phyloP scores from a whole-genome alignment of 2,888 invertebrate genomes.

The Candidula unifasciata region DNA sequence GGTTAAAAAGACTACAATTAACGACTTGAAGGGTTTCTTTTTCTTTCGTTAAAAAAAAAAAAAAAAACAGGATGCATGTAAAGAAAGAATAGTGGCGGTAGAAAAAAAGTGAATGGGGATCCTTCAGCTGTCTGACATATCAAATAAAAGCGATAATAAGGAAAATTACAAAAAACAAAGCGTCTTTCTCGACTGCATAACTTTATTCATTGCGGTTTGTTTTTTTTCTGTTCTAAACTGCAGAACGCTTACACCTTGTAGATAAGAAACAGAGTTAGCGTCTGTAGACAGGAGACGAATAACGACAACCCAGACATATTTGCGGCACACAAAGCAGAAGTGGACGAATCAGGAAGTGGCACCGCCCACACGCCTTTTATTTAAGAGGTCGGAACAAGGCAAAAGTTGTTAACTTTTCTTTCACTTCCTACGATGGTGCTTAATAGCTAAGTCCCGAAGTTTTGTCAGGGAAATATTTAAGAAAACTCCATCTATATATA shows the following conservation, averaged over 20 bases:
- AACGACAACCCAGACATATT: not conserved
- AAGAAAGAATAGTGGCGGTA: not conserved
- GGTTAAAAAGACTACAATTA: too few species aligned
- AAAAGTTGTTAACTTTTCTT: not conserved
- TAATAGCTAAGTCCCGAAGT: too few species aligned
- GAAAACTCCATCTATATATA: too few species aligned
- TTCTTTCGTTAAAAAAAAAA: too few species aligned
- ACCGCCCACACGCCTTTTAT: conserved; percentile 34
- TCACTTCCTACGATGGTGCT: too few species aligned
- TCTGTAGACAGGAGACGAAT: not conserved
- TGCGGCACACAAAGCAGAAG: not conserved
- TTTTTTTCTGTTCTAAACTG: not conserved
- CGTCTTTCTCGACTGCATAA: not conserved
- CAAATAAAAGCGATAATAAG: not conserved
- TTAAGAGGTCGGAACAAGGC: conserved; percentile 19
- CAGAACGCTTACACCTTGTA: not conserved
- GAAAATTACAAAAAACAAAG: not conserved
- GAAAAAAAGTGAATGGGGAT: not conserved
- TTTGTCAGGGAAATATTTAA: too few species aligned
- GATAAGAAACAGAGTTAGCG: conserved; percentile 19
- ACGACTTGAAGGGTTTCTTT: too few species aligned
- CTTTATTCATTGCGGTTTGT: not conserved
- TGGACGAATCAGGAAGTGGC: conserved; percentile 33
- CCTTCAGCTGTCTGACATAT: conserved; percentile 16
- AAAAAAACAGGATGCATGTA: not conserved